Evolutionary conservation across 1,140 invertebrate genomes (phyloP), one percentile per base, ranked within the genome.

Genomic region (Augochlora pura): DNA sequence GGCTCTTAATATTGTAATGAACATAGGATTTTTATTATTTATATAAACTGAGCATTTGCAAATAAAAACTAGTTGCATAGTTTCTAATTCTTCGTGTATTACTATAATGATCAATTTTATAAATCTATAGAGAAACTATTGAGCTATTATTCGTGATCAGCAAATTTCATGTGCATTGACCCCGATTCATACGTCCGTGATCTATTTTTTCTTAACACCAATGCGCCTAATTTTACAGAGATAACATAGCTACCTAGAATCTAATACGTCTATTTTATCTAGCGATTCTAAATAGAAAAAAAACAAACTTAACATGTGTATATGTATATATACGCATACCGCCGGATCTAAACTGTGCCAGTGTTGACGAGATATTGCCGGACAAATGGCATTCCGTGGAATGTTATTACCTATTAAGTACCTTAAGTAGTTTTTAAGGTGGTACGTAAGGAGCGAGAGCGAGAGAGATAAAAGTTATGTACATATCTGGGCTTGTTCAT

Each of bases 351-450:
- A 18, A 23, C 46, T 69, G 77, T 84, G 82, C 82, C 83, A 85
- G 83, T 85, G 68, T 68, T 85, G 83, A 85, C 64, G 39, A 81
- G 85, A 86, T 90, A 88, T 87, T 91, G 88, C 82, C 87, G 87
- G 89, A 90, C 81, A 82, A 86, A 86, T 86, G 77, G 82, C 81
- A 89, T 86, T 89, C 83, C 85, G 83, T 89, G 88, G 88, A 92
- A 91, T 92, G 90, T 92, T 92, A 90, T 92, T 92, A 81, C 86
- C 88, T 86, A 87, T 87, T 89, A 86, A 91, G 87, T 90, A 86
- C 65, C 62, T 83, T 88, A 63, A 63, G 79, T 88, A 90, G 87
- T 88, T 90, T 81, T 91, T 89, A 88, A 88, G 62, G 69, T 78
- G 49, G 42, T 18, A 57, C 8, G 6, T n/a, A 62, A 32, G 27